Base-by-base conservation (phyloP, 1,140 invertebrate species). In the Aphelenchoides fujianensis region DNA sequence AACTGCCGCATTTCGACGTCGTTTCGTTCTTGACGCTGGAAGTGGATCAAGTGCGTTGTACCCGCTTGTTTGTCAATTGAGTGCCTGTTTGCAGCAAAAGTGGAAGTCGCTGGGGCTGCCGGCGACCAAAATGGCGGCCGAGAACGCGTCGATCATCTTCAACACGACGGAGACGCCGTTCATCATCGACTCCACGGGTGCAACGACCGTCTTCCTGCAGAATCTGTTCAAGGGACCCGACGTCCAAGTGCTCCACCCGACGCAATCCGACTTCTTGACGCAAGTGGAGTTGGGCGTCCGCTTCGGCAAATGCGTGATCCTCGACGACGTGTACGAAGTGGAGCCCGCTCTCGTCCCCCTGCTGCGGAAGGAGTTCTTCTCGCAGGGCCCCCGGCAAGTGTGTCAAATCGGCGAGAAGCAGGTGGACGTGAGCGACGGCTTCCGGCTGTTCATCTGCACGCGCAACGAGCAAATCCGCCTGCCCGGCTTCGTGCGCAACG, bases 251-350 rank as follows among this genome's bases (percentile, higher is more conserved):
- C 74, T 83, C 70, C 78, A 27, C 53, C 59, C 77, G 12, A 62
- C 28, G 12, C 81, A 82, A 63, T 23, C 34, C 61, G 72, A 83
- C 64, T 72, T 84, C 27, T 69, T 78, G 48, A 77, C 74, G 59
- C 75, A 81, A 59, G 70, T 98, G 0, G 95, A 98, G 83, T 87
- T 96, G 53, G 91, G 92, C 16, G 88, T 92, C 5, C 88, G 95
- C 73, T 95, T 98, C 87, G 94, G 94, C 0, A 97, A 98, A 86
- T 90, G 90, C 0, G 82, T 98, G 0, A 88, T 98, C 2, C 88
- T 98, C 32, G 90, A 92, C 79, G 94, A 97, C 75, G 87, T 90
- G 0, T 70, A 88, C 75, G 80, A 80, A 9, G 87, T 92, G 30
- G 89, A 90, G 69, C 88, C 90, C 3, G 83, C 89, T n/a, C 80